Evolutionary conservation across 2,888 invertebrate genomes (phyloP).

Genomic region (Trileptium ribeirensis): DNA sequence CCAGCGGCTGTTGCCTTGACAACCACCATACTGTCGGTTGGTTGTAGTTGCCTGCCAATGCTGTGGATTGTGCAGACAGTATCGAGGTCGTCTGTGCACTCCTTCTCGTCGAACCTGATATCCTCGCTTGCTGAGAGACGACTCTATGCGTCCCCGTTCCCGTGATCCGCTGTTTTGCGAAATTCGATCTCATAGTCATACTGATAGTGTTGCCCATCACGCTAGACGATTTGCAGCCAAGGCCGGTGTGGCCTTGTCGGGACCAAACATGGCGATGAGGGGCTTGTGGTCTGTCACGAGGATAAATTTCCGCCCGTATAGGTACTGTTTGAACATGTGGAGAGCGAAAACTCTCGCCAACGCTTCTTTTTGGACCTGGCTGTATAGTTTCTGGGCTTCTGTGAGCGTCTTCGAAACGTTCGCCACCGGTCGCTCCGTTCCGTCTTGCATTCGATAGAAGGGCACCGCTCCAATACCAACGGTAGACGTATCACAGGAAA

Average conservation of each 20-base stretch:
- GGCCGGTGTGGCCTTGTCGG: constrained; percentile 7
- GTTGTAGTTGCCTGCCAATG: background rate
- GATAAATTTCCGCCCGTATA: constrained; percentile 33
- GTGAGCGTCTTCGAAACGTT: constrained; percentile 37
- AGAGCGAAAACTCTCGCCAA: constrained; percentile 36
- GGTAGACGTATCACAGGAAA: constrained; percentile 15
- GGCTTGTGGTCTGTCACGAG: constrained; percentile 36
- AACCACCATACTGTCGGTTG: background rate
- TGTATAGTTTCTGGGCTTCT: constrained; percentile 34
- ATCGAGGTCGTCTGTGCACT: constrained; percentile 18
- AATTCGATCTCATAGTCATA: background rate
- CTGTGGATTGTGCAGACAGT: background rate
- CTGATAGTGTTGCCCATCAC: constrained; percentile 26
- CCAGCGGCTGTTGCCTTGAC: background rate
- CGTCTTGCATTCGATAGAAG: constrained; percentile 31
- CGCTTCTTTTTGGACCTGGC: constrained; percentile 39
- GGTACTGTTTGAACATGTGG: constrained; percentile 38
- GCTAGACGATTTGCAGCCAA: constrained; percentile 27
- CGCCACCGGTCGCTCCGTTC: constrained; percentile 32
- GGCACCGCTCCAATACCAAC: constrained; percentile 17
- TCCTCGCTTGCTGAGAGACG: constrained; percentile 22
- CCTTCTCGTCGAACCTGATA: constrained; percentile 22
- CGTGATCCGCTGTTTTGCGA: constrained; percentile 26
- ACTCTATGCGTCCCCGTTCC: constrained; percentile 34
- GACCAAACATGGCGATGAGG: constrained; percentile 31